Percentiles rank a stretch among this genome's conserved stretches.
phyloP scores from a whole-genome alignment of 2,113 vertebrate species.

The Amia ocellicauda region DNA sequence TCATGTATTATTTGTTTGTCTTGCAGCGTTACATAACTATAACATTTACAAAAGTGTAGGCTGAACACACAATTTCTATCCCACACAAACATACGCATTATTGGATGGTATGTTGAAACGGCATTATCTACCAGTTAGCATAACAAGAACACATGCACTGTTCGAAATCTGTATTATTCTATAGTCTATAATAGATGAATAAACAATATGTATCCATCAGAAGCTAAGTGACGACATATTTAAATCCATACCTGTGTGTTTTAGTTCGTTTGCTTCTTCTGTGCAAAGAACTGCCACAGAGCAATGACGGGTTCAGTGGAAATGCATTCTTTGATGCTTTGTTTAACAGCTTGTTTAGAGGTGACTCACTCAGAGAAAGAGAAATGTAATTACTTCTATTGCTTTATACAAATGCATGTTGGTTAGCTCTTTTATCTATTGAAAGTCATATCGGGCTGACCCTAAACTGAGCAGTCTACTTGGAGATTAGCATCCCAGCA shows the following conservation, averaged over 20 bases:
- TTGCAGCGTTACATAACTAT: too few species aligned
- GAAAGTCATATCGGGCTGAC: slow-evolving; percentile 3
- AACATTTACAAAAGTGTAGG: too few species aligned
- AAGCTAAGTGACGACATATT: slow-evolving; percentile 4
- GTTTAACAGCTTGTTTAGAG: slow-evolving; percentile 26
- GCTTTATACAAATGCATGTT: slow-evolving; percentile 17
- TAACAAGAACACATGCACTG: too few species aligned
- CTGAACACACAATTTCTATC: too few species aligned
- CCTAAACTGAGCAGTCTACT: slow-evolving; percentile 10
- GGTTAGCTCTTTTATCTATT: slow-evolving; percentile 21
- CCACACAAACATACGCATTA: too few species aligned
- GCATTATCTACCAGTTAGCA: too few species aligned
- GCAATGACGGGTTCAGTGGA: slow-evolving; percentile 10
- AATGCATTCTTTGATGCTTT: slow-evolving; percentile 21
- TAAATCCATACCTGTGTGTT: not conserved
- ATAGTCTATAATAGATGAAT: too few species aligned
- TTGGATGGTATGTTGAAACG: too few species aligned
- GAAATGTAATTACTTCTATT: slow-evolving; percentile 17
- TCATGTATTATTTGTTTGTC: too few species aligned
- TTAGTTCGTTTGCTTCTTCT: not conserved
- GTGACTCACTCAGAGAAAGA: slow-evolving; percentile 17
- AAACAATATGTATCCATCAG: not conserved
- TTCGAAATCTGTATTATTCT: too few species aligned
- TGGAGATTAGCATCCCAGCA: slow-evolving; percentile 6
- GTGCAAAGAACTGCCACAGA: not conserved